A percentile compares a stretch with the other conserved stretches of the same genome.
phyloP scores from a whole-genome alignment of 2,797 vertebrate species.

The Coluber constrictor region DNA sequence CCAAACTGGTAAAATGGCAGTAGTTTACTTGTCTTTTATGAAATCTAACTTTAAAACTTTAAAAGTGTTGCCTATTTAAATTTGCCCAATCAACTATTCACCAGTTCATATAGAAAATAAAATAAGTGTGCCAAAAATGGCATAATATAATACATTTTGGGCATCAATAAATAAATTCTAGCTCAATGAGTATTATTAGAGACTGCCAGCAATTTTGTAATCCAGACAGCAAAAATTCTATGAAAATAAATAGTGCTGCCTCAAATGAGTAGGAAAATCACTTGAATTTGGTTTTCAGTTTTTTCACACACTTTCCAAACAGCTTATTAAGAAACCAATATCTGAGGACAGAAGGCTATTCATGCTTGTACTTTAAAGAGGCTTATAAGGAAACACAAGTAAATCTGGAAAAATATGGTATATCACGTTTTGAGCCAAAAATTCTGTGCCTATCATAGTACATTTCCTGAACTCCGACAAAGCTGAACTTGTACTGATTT shows the following conservation, averaged over 20 bases:
- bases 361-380: slow-evolving; percentile 56
- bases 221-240: neutral
- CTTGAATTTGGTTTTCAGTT: slow-evolving; percentile 42
- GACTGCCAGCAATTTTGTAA: neutral
- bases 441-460: slow-evolving; percentile 52
- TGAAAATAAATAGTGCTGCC: slow-evolving; percentile 23
- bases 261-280: neutral
- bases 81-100: neutral
- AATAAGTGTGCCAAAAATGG: neutral
- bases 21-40: neutral
- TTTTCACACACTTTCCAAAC: slow-evolving; percentile 56
- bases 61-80: neutral
- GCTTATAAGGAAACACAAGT: slow-evolving; percentile 52
- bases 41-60: neutral
- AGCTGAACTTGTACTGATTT: neutral
- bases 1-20: neutral
- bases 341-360: slow-evolving; percentile 61
- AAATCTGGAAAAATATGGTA: slow-evolving; percentile 55
- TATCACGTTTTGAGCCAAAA: slow-evolving; percentile 55
- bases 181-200: fast-evolving
- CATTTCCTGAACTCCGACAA: slow-evolving; percentile 23
- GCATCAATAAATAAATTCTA: neutral
- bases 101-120: neutral
- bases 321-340: slow-evolving; percentile 57
- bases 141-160: neutral